Base-by-base conservation (phyloP, 1,140 invertebrate species). In the Drosophila albomicans region DNA sequence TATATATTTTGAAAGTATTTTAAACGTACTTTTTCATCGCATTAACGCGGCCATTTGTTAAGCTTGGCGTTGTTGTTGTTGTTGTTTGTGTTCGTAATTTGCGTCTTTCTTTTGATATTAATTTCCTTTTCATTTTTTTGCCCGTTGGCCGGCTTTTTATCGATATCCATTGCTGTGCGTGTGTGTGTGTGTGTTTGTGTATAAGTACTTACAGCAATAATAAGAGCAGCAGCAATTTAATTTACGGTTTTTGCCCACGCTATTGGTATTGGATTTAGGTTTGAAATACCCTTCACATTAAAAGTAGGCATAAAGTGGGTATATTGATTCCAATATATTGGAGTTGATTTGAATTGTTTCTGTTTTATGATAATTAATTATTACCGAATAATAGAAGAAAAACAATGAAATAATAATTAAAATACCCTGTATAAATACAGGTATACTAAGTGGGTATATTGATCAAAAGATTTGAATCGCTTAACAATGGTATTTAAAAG, bases 121-220 rank as follows among this genome's bases (percentile, higher is more conserved):
- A 25, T 54, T 54, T 58, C 45, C 32, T 62, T n/a, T 54, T 15
- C 10, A 25, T 25, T 25, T 25, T 25, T 25, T 25, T 51, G 8
- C 16, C 52, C 25, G 13, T n/a, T 57, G 66, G 32, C 66, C 66
- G 65, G 66, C 66, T 70, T 75, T 75, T 69, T 75, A 68, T 67
- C 35, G 8, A 49, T 35, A 38, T 52, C 7, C 6, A 51, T 20
- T 1, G 10, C 10, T 28, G 28, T 11, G 43, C n/a, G 5, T 15
- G 46, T 8, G 2, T 7, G 15, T 15, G 3, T 8, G 15, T 20
- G 20, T 52, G 11, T 52, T 11, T 13, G 5, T 52, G 11, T 30
- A 25, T 28, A 51, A 11, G 48, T 11, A 28, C 25, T 20, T 35
- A 10, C 48, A 11, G 52, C 6, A 38, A 32, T 15, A 61, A 38